phyloP scores from a whole-genome alignment of 2,113 vertebrate species.

The Oxyruncus cristatus region DNA sequence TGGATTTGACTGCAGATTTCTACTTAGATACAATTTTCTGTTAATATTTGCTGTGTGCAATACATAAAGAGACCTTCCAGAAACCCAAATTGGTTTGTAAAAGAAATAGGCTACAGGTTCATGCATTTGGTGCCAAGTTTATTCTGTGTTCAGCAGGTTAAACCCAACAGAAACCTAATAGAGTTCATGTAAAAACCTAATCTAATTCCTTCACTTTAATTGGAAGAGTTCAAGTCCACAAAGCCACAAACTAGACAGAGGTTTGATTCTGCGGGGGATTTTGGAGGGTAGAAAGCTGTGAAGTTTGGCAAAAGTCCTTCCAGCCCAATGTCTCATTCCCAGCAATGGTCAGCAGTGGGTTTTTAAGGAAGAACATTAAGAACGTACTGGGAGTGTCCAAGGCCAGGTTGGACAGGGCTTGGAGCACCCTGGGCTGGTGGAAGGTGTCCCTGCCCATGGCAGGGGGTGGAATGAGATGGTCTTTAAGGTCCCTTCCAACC shows the following conservation, averaged over 20 bases:
- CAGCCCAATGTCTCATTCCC: not conserved
- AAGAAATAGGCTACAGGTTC: not conserved
- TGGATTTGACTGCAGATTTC: not conserved
- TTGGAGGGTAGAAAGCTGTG: accelerated
- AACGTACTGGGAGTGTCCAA: not conserved
- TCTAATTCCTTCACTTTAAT: not conserved
- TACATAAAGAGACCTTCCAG: not conserved
- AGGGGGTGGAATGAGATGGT: not conserved
- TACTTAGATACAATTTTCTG: not conserved
- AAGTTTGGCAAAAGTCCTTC: not conserved
- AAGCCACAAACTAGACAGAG: not conserved
- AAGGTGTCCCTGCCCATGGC: not conserved
- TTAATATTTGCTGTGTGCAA: not conserved
- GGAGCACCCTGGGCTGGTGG: not conserved
- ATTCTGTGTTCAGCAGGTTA: not conserved
- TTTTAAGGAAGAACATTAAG: not conserved
- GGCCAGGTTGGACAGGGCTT: not conserved
- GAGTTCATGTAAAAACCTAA: not conserved
- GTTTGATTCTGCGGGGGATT: not conserved
- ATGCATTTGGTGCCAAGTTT: not conserved
- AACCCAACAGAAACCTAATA: not conserved
- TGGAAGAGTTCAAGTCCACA: not conserved
- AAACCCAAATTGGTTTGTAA: not conserved
- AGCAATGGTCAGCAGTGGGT: no score
- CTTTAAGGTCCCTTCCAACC: not conserved